Conservation (phyloP, 1,140 invertebrate genomes). For the Tachypleus tridentatus region DNA sequence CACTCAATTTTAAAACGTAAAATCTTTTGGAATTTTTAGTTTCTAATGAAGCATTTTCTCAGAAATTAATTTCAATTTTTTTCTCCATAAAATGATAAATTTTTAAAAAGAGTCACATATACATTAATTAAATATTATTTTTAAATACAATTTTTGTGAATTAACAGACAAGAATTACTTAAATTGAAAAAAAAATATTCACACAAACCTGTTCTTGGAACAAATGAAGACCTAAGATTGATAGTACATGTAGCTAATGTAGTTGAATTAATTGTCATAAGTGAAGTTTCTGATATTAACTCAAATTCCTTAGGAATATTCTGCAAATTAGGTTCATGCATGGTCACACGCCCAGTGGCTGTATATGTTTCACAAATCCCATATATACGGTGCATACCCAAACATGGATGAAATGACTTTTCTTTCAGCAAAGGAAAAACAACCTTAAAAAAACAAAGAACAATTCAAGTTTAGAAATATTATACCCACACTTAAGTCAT, state of each 20-base stretch:
- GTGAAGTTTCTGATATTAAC: background rate
- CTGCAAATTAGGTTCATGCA: slow-evolving; percentile 88
- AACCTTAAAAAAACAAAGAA: slow-evolving; percentile 34
- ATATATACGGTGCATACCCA: slow-evolving; percentile 50
- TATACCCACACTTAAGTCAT: too few species aligned
- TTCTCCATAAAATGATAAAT: too few species aligned
- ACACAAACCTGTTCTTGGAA: slow-evolving; percentile 38
- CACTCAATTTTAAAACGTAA: too few species aligned
- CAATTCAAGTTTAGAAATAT: too few species aligned
- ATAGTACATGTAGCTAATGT: slow-evolving; percentile 17
- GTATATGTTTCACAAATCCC: slow-evolving; percentile 62
- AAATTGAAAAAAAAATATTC: too few species aligned
- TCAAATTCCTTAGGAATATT: slow-evolving; percentile 77
- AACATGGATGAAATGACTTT: slow-evolving; percentile 21
- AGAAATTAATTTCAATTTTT: too few species aligned
- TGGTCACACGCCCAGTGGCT: slow-evolving; percentile 76
- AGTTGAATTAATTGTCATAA: background rate
- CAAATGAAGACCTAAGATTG: slow-evolving; percentile 46
- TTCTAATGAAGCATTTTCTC: too few species aligned
- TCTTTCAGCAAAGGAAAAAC: slow-evolving; percentile 42
- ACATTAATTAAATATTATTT: too few species aligned
- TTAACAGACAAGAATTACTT: too few species aligned
- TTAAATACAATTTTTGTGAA: too few species aligned
- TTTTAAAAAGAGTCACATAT: too few species aligned
- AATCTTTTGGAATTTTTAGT: too few species aligned